Evolutionary conservation across 2,888 invertebrate genomes (phyloP).

Genomic region (Pyrgus malvae): DNA sequence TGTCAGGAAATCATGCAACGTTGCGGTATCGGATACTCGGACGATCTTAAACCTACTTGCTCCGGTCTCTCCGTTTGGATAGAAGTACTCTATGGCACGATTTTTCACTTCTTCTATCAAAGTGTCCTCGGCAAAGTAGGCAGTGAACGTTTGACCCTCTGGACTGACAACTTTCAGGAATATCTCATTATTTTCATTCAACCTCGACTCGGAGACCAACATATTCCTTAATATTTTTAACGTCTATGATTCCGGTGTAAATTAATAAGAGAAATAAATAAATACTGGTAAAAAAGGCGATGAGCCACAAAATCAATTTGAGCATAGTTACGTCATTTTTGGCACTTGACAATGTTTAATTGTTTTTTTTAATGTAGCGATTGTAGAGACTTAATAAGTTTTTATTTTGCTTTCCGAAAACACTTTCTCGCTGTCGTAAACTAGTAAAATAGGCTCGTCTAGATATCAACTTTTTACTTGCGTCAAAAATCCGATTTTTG

Average conservation of each 20-base stretch:
- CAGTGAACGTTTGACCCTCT: slow-evolving; percentile 61
- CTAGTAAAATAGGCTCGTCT: no score
- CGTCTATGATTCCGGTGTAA: slow-evolving; percentile 36
- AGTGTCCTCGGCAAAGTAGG: slow-evolving; percentile 62
- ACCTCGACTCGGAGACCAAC: slow-evolving; percentile 61
- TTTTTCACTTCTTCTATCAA: slow-evolving; percentile 70
- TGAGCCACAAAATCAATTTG: slow-evolving; percentile 51
- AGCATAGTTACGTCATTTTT: slow-evolving; percentile 48
- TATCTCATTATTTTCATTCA: slow-evolving; percentile 49
- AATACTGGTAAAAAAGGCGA: slow-evolving; percentile 52
- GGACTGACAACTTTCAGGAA: slow-evolving; percentile 66
- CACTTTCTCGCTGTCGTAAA: no score
- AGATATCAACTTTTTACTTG: no score
- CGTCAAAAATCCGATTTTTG: no score
- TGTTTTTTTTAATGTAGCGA: neutral
- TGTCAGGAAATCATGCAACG: slow-evolving; percentile 67
- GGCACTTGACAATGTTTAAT: slow-evolving; percentile 9
- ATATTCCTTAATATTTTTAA: slow-evolving; percentile 41
- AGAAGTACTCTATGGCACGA: slow-evolving; percentile 64
- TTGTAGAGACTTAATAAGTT: neutral
- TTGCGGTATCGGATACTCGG: slow-evolving; percentile 60
- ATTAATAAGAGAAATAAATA: slow-evolving; percentile 48
- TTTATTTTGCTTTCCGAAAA: no score
- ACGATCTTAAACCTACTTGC: slow-evolving; percentile 64
- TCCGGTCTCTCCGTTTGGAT: slow-evolving; percentile 64